Conservation (phyloP, 2,888 invertebrate species). For the Calameuta idolon region DNA sequence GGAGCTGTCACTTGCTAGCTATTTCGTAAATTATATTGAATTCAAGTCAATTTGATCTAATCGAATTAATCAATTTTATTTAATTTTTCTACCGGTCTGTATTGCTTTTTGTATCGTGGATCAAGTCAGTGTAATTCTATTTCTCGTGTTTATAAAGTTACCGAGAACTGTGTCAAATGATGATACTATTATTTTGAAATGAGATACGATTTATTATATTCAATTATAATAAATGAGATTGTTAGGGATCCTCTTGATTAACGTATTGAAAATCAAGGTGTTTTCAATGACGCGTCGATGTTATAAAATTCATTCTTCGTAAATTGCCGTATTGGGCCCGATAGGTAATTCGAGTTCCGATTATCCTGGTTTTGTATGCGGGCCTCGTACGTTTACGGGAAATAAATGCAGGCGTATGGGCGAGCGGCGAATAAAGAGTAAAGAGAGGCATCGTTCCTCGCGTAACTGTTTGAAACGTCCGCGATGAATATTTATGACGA, state of each 20-base stretch:
- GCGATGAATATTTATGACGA: conserved; percentile 10
- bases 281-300: neutral
- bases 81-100: neutral
- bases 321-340: neutral
- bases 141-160: neutral
- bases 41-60: neutral
- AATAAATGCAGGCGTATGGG: neutral
- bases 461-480: conserved; percentile 3
- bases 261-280: neutral
- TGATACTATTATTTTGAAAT: neutral
- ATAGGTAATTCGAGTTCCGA: neutral
- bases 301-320: neutral
- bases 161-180: neutral
- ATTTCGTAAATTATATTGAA: neutral
- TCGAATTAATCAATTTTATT: neutral
- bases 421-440: neutral
- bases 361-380: neutral
- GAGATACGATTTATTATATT: neutral
- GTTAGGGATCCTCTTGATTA: neutral
- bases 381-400: neutral
- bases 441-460: neutral
- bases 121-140: neutral
- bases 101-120: neutral
- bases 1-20: neutral
- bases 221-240: neutral